Percentiles rank a stretch among this genome's conserved stretches.
These are phyloP conservation scores for Spinibarbus caldwelli DNA, from an alignment of 2,797 vertebrate species.

Conservation along the genomic window DNA sequence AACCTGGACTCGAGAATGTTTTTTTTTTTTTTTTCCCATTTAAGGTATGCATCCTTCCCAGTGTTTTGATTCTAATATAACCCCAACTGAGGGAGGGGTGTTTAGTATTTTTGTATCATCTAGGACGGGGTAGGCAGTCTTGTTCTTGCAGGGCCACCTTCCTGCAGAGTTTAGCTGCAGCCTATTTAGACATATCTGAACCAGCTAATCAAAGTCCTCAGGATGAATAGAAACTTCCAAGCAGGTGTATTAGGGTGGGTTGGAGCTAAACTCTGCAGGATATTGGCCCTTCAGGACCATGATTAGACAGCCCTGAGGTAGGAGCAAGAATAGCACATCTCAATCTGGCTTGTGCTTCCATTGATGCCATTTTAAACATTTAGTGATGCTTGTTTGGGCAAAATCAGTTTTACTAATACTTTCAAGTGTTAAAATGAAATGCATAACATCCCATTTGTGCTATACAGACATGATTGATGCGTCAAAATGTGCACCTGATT, in stretches of 20 bases:
- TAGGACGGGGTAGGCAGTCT: background rate
- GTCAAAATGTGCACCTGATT: background rate
- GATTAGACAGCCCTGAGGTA: background rate
- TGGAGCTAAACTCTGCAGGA: background rate
- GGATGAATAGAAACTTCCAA: background rate
- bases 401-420: background rate
- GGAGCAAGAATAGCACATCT: background rate
- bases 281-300: background rate
- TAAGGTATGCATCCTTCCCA: constrained; percentile 66
- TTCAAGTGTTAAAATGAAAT: background rate
- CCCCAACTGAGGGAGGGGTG: background rate
- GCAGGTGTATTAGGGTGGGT: background rate
- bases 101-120: background rate
- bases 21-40: too few relatives aligned
- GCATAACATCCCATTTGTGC: background rate
- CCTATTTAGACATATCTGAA: background rate
- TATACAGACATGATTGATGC: background rate
- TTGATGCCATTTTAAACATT: background rate
- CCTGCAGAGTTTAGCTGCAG: background rate
- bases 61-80: background rate
- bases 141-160: background rate
- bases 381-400: background rate
- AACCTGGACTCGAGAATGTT: constrained; percentile 60
- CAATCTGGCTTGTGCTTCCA: background rate
- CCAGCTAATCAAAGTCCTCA: background rate